Percentiles rank a stretch among this genome's conserved stretches.
Evolutionary conservation across 2,888 invertebrate species (phyloP).

Genomic region (Sinopyrophorus schimmeli): DNA sequence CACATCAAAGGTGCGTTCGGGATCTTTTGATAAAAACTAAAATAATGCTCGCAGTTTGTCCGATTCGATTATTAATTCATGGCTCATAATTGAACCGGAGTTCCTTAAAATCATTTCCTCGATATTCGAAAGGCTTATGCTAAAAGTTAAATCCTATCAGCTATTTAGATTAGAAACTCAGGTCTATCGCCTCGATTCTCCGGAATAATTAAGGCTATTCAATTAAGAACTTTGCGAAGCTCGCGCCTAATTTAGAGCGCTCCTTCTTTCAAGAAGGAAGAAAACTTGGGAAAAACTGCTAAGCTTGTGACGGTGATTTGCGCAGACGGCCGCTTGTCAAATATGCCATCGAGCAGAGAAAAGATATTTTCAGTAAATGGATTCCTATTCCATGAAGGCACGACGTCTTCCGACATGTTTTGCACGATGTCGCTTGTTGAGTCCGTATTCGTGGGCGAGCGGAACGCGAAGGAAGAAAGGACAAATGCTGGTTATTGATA

Average conservation of each 20-base stretch:
- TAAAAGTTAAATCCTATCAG: slow-evolving; percentile 31
- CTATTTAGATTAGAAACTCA: slow-evolving; percentile 27
- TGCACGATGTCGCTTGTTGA: slow-evolving; percentile 39
- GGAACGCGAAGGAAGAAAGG: slow-evolving; percentile 38
- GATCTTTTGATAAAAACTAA: slow-evolving; percentile 5
- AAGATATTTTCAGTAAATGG: slow-evolving; percentile 29
- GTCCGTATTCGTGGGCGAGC: slow-evolving; percentile 38
- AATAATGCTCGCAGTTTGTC: slow-evolving; percentile 12
- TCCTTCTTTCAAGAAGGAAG: too few species aligned
- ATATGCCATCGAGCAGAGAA: slow-evolving; percentile 17
- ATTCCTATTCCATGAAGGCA: slow-evolving; percentile 27
- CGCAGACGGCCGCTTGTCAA: slow-evolving; percentile 27
- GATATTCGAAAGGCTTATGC: slow-evolving; percentile 24
- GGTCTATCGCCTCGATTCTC: slow-evolving; percentile 25
- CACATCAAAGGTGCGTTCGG: too few species aligned
- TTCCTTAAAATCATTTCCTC: slow-evolving; percentile 24
- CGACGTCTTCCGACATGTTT: slow-evolving; percentile 36
- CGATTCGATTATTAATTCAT: slow-evolving; percentile 20
- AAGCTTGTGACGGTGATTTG: slow-evolving; percentile 25
- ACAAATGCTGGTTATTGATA: slow-evolving; percentile 51
- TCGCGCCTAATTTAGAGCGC: too few species aligned
- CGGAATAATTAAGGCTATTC: slow-evolving; percentile 27
- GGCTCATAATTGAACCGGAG: slow-evolving; percentile 19
- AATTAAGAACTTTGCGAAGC: slow-evolving; percentile 28
- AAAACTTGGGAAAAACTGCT: slow-evolving; percentile 21